phyloP scores from a whole-genome alignment of 2,888 invertebrate genomes.

The Mechanitis messenoides region DNA sequence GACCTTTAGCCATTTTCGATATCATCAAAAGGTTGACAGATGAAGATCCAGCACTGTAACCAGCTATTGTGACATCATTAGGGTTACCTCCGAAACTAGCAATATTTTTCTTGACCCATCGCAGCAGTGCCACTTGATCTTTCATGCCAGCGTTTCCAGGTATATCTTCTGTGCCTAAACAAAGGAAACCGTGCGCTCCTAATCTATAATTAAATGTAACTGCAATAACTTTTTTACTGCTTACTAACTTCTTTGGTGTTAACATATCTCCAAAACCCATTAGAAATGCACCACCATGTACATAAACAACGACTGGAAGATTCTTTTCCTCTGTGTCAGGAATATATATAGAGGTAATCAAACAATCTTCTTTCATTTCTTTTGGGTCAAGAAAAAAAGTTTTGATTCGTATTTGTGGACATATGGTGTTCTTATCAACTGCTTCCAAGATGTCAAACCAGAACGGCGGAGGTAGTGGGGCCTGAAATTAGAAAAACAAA shows the following conservation, averaged over 20 bases:
- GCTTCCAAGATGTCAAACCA: background rate
- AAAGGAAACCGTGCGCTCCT: too few relatives aligned
- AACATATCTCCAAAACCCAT: slow-evolving; percentile 43
- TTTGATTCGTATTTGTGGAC: too few relatives aligned
- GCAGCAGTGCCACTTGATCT: too few relatives aligned
- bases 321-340: too few relatives aligned
- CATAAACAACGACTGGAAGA: background rate
- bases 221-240: slow-evolving; percentile 38
- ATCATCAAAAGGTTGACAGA: slow-evolving; percentile 48
- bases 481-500: background rate
- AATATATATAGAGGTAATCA: too few relatives aligned
- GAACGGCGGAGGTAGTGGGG: background rate
- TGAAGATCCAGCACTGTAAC: slow-evolving; percentile 50
- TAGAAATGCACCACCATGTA: slow-evolving; percentile 46
- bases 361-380: too few relatives aligned
- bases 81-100: slow-evolving; percentile 39
- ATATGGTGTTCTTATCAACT: too few relatives aligned
- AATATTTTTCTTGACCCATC: too few relatives aligned
- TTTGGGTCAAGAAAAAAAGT: too few relatives aligned
- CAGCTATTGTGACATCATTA: slow-evolving; percentile 42
- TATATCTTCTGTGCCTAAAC: too few relatives aligned
- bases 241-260: slow-evolving; percentile 36
- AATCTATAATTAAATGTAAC: too few relatives aligned
- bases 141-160: too few relatives aligned
- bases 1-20: slow-evolving; percentile 37